Conservation (phyloP, 2,113 vertebrate species). For the Oncorhynchus nerka region DNA sequence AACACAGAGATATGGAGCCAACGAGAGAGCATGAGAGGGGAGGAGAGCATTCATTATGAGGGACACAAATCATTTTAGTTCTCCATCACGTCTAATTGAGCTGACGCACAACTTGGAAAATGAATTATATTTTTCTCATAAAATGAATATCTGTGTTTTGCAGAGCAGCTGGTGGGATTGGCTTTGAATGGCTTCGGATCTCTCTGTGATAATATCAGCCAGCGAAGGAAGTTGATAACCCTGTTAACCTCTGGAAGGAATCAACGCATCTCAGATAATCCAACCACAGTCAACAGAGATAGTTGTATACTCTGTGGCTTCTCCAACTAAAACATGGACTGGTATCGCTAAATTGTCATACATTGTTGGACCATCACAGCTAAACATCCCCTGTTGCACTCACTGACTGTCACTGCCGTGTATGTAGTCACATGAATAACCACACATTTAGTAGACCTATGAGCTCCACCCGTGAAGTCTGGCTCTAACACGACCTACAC, state of each 20-base stretch:
- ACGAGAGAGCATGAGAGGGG: background rate
- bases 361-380: too few species aligned
- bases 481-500: too few species aligned
- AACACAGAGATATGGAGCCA: conserved; percentile 46
- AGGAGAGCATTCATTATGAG: background rate
- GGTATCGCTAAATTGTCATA: background rate
- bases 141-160: background rate
- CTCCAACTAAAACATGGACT: background rate
- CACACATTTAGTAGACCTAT: too few species aligned
- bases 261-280: background rate
- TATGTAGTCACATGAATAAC: too few species aligned
- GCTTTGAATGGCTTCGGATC: background rate
- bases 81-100: background rate
- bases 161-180: background rate
- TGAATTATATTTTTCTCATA: background rate
- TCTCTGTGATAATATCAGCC: background rate
- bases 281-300: background rate
- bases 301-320: background rate
- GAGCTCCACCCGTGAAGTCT: too few species aligned
- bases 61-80: background rate
- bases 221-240: conserved; percentile 26
- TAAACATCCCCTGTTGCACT: too few species aligned
- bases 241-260: background rate
- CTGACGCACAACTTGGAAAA: background rate
- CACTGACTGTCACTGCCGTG: too few species aligned